A percentile compares a stretch with the other conserved stretches of the same genome.
phyloP scores from a whole-genome alignment of 2,113 vertebrate species.

The Vidua chalybeata region DNA sequence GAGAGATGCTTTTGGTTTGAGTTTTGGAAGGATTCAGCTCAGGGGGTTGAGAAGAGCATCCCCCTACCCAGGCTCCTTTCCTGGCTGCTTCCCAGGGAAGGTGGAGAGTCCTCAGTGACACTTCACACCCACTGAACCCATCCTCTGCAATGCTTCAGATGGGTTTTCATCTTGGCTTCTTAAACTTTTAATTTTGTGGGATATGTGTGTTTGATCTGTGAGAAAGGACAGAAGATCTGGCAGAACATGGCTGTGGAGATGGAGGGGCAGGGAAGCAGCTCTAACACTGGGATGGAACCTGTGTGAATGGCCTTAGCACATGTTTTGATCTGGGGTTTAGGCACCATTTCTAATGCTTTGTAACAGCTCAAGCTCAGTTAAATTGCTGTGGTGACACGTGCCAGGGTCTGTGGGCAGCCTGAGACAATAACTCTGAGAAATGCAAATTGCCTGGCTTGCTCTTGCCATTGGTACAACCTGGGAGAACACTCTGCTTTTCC shows the following conservation, averaged over 20 bases:
- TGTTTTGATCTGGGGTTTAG: background rate
- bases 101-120: background rate
- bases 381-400: background rate
- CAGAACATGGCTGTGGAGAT: background rate
- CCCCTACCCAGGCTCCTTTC: rapidly evolving
- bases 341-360: background rate
- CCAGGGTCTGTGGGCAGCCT: background rate
- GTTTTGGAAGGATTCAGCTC: background rate
- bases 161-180: background rate
- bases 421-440: background rate
- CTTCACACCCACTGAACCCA: rapidly evolving
- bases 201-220: background rate
- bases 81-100: background rate
- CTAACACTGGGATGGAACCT: background rate
- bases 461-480: background rate
- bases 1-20: background rate
- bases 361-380: background rate
- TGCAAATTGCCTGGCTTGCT: background rate
- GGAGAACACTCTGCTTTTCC: background rate
- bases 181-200: background rate
- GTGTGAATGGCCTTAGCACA: background rate
- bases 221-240: background rate
- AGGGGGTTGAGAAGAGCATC: background rate
- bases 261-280: background rate
- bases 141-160: background rate